Base-by-base conservation (phyloP, 2,888 invertebrate genomes). In the Synergus laeviventris region DNA sequence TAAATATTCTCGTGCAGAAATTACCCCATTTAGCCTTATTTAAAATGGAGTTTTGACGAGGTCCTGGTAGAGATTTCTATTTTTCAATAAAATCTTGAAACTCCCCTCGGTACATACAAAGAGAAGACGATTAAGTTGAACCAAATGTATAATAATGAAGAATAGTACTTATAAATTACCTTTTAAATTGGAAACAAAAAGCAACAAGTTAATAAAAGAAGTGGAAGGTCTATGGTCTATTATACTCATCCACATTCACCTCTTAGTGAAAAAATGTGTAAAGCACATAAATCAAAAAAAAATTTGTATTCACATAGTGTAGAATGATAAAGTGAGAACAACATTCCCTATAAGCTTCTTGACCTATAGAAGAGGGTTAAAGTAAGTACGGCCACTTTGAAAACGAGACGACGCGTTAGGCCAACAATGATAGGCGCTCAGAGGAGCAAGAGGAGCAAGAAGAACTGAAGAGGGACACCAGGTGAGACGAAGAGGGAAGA, bases 241-340 rank as follows among this genome's bases (percentile, higher is more conserved):
- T 4, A 16, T 49, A 49, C 7, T n/a, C n/a, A n/a, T n/a, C n/a
- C 2, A n/a, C 8, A 49, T 49, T 49, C 8, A n/a, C 49, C 49
- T 49, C n/a, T 49, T 0, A n/a, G n/a, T 49, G 9, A n/a, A 49
- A n/a, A 49, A 49, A n/a, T 16, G 5, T 8, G n/a, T 56, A 56
- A 21, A 56, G 11, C 21, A 21, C 56, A 56, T 56, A 56, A 56
- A 56, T 56, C 3, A 56, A 12, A 18, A 21, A 56, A 21, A 56
- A 56, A 11, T 2, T 18, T 49, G 11, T n/a, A 36, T 66, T 66
- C 66, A 66, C 31, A 21, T 49, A 49, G 36, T 70, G 70, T 31
- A 49, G 36, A 70, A 66, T 66, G 45, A 45, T 66, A 31, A 66
- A 49, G 11, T n/a, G 70, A 49, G 70, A 70, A 70, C 31, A 49